A percentile compares a stretch with the other conserved stretches of the same genome.
Conservation (phyloP, 1,140 invertebrate genomes). For the Medauroidea extradentata region DNA sequence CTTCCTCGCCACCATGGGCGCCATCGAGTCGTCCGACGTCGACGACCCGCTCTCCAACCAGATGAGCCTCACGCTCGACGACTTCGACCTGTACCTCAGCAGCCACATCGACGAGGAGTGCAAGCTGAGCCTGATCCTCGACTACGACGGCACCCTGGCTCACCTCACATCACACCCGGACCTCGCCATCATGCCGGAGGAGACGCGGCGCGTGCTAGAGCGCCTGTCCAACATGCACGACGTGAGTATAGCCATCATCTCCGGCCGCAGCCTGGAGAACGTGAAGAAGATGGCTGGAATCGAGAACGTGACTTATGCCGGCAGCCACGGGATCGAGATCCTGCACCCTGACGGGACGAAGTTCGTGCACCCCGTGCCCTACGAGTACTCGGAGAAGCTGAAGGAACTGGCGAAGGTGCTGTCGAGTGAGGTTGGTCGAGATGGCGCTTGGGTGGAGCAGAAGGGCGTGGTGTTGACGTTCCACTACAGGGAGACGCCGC, state of each 20-base stretch:
- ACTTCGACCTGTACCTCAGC: conserved; percentile 33
- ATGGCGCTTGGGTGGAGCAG: conserved; percentile 46
- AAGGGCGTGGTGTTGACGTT: conserved; percentile 42
- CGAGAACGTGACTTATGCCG: conserved; percentile 26
- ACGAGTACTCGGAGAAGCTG: conserved; percentile 39
- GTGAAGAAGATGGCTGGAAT: conserved; percentile 40
- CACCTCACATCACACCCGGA: conserved; percentile 43
- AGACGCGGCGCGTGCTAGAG: conserved; percentile 37
- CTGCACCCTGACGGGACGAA: conserved; percentile 38
- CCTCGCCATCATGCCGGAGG: conserved; percentile 37
- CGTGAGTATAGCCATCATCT: conserved; percentile 42
- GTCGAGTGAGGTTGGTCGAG: conserved; percentile 31
- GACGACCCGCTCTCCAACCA: conserved; percentile 28
- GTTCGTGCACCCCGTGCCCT: conserved; percentile 41
- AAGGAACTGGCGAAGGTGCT: conserved; percentile 31
- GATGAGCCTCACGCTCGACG: conserved; percentile 30
- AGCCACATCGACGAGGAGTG: conserved; percentile 32
- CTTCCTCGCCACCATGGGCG: conserved; percentile 35
- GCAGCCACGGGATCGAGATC: conserved; percentile 43
- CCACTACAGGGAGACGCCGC: conserved; percentile 40
- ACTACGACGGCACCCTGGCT: conserved; percentile 46
- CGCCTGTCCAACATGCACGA: conserved; percentile 35
- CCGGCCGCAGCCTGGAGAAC: conserved; percentile 39
- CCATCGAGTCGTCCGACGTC: conserved; percentile 28
- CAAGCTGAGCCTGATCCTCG: conserved; percentile 41